phyloP scores from a whole-genome alignment of 1,140 invertebrate genomes.

The Dreissena polymorpha region DNA sequence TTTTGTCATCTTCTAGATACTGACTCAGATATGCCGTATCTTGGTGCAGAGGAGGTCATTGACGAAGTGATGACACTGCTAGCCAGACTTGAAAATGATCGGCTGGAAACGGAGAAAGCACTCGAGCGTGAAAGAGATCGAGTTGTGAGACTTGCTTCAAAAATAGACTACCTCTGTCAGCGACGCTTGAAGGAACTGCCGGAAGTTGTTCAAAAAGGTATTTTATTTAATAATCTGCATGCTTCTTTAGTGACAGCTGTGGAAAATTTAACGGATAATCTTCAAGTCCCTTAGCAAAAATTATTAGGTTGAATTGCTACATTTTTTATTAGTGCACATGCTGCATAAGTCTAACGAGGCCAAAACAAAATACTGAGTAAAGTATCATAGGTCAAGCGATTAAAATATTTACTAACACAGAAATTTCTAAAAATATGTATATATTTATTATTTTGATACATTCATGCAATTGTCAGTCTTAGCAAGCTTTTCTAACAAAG shows the following conservation, averaged over 20 bases:
- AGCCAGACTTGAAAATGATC: constrained; percentile 74
- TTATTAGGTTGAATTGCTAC: neutral
- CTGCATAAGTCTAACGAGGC: too few species aligned
- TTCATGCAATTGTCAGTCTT: too few species aligned
- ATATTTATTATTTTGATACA: too few species aligned
- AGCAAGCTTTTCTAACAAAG: too few species aligned
- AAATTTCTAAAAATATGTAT: too few species aligned
- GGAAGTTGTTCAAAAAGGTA: constrained; percentile 75
- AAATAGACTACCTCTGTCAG: constrained; percentile 72
- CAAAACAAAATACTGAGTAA: too few species aligned
- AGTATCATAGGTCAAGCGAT: too few species aligned
- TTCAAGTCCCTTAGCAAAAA: too few species aligned
- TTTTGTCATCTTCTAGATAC: too few species aligned
- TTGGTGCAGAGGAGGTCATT: constrained; percentile 76
- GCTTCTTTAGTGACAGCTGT: neutral
- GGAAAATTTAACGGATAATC: too few species aligned
- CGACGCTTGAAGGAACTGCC: constrained; percentile 72
- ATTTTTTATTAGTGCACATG: neutral
- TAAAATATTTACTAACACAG: too few species aligned
- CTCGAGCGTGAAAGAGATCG: constrained; percentile 67
- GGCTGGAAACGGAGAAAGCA: constrained; percentile 66
- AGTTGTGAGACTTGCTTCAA: constrained; percentile 66
- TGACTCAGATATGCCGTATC: constrained; percentile 64
- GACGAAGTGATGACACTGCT: constrained; percentile 75
- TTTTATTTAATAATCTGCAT: neutral